phyloP scores from a whole-genome alignment of 2,797 vertebrate genomes.

The Amblyopsis hoosieri region DNA sequence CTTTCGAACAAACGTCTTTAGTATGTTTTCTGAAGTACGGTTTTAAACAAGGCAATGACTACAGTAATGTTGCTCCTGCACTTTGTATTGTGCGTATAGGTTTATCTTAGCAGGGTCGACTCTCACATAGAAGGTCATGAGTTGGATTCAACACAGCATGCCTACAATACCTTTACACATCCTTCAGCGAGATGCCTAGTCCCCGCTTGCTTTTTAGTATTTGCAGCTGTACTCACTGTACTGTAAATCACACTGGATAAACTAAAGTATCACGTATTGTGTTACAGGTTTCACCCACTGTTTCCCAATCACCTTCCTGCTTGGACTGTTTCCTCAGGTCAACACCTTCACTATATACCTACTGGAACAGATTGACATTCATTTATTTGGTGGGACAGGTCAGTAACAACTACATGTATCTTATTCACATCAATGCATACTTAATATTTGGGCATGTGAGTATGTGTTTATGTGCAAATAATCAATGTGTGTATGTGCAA shows the following conservation, averaged over 20 bases:
- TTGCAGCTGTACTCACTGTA: not conserved
- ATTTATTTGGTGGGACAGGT: constrained; percentile 96
- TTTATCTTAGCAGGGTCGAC: too few relatives aligned
- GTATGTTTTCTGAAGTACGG: too few relatives aligned
- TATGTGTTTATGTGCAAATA: not conserved
- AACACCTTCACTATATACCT: constrained; percentile 95
- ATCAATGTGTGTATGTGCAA: not conserved
- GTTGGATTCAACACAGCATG: too few relatives aligned
- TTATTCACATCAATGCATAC: not conserved
- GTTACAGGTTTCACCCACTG: constrained; percentile 90
- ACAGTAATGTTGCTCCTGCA: too few relatives aligned
- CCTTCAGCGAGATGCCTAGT: too few relatives aligned
- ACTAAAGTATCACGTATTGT: not conserved
- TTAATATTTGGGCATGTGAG: not conserved
- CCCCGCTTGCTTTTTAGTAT: not conserved
- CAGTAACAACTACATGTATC: not conserved
- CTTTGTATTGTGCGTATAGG: too few relatives aligned
- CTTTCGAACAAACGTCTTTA: too few relatives aligned
- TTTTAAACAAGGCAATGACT: too few relatives aligned
- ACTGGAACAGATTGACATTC: constrained; percentile 94
- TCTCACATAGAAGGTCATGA: too few relatives aligned
- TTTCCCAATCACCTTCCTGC: constrained; percentile 92
- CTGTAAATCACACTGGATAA: too few relatives aligned
- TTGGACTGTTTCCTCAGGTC: constrained; percentile 97
- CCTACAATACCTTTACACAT: too few relatives aligned